phyloP scores from a whole-genome alignment of 2,888 invertebrate species.

The Apamea sordens region DNA sequence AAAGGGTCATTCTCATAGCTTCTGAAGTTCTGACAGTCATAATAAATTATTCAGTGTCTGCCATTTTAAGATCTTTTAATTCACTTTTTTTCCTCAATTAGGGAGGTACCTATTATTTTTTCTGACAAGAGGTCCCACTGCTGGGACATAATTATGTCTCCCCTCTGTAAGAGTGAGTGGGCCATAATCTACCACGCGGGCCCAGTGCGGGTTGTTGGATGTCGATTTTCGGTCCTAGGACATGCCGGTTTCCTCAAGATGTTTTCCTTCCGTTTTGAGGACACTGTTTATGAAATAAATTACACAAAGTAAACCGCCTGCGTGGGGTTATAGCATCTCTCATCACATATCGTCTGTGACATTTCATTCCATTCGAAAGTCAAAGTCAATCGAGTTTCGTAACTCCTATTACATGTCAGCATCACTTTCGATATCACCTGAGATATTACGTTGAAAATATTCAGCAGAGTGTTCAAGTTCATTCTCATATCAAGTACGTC shows the following conservation, averaged over 20 bases:
- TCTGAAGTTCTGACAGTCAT: background rate
- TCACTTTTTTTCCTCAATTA: background rate
- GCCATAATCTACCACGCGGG: too few species aligned
- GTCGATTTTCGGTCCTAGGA: too few species aligned
- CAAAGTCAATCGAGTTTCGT: conserved; percentile 22
- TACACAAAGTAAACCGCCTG: too few species aligned
- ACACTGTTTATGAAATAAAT: too few species aligned
- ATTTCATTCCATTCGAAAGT: conserved; percentile 28
- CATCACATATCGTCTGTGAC: background rate
- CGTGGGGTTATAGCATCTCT: too few species aligned
- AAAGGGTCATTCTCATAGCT: background rate
- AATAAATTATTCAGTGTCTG: background rate
- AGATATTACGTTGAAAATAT: conserved; percentile 39
- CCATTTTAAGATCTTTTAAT: background rate
- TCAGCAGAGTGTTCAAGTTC: conserved; percentile 26
- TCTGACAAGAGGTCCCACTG: too few species aligned
- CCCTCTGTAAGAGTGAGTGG: too few species aligned
- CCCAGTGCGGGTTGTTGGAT: too few species aligned
- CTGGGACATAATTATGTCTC: too few species aligned
- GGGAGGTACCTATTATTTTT: background rate
- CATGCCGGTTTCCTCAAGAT: too few species aligned
- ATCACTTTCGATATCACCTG: conserved; percentile 32
- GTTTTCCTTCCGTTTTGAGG: too few species aligned
- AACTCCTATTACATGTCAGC: conserved; percentile 7
- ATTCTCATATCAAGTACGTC: conserved; percentile 24